A percentile compares a stretch with the other conserved stretches of the same genome.
phyloP scores from a whole-genome alignment of 2,113 vertebrate species.

The Suricata suricatta region DNA sequence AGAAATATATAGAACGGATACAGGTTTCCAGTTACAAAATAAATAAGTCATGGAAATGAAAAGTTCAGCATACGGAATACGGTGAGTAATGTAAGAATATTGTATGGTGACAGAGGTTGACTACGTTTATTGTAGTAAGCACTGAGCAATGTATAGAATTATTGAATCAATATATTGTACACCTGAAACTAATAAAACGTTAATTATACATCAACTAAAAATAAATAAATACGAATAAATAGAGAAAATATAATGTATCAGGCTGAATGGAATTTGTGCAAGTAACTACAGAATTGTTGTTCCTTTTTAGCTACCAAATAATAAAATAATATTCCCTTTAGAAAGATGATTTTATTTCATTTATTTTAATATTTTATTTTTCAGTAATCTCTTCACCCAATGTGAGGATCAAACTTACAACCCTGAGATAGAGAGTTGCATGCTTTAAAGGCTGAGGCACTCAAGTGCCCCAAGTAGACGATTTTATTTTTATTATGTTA shows the following conservation, averaged over 20 bases:
- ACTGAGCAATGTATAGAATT: not conserved
- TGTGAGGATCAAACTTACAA: no score
- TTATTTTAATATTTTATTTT: not conserved
- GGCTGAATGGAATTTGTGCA: not conserved
- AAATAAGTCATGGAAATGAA: not conserved
- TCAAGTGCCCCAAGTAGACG: no score
- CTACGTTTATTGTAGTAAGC: not conserved
- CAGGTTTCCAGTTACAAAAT: not conserved
- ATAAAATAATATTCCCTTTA: not conserved
- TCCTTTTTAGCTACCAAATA: not conserved
- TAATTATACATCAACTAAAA: not conserved
- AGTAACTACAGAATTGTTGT: not conserved
- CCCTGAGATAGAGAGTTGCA: no score
- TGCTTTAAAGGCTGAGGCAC: no score
- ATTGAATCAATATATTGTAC: not conserved
- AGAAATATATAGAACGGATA: not conserved
- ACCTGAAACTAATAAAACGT: not conserved
- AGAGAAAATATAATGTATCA: not conserved
- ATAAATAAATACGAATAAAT: not conserved
- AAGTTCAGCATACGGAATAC: not conserved
- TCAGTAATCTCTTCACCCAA: not conserved
- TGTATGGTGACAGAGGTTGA: not conserved
- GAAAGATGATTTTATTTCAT: not conserved
- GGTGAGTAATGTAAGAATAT: not conserved
- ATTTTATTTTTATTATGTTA: no score